Base-by-base conservation (phyloP, 2,113 vertebrate genomes). In the Sterrhoptilus dennistouni region DNA sequence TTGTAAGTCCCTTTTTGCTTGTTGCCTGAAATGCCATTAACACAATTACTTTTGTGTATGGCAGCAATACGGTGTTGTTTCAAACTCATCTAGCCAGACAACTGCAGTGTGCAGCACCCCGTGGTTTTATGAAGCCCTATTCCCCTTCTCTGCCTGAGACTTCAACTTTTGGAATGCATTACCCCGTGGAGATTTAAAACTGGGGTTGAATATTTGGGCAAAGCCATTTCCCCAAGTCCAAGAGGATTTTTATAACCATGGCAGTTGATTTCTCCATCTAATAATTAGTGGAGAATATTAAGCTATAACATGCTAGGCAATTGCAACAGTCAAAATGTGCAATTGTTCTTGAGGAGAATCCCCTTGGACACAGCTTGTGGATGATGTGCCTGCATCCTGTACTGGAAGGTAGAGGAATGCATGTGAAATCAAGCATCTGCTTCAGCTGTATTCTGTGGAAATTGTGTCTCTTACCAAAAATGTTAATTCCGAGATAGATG, bases 21-120 rank as follows among this genome's bases (percentile, higher is more conserved):
- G 97, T 95, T 98, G 98, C 98, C 96, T 98, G 98, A 97, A 93
- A 80, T 96, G 82, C 92, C 89, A 49, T 95, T 77, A 93, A 78
- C 68, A 75, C 45, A 57, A 40, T 38, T 38, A 38, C 38, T 38
- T 38, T 38, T 38, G 38, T 38, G 38, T 38, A 38, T 91, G 93
- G 91, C 64, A 47, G 63, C 79, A 66, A 66, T 77, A 83, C 52
- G 52, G 76, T 38, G 59, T 77, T 87, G 87, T 77, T 86, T 53
- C 77, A 92, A 85, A 68, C 42, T 90, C 93, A 89, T 50, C 79
- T 28, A 59, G 76, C 57, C 31, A 22, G 69, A 93, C 64, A 88
- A 68, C 88, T 88, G 93, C 91, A 94, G 80, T 50, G 90, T 52
- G 29, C 76, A 95, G 97, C 96, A 93, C 83, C 19, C 90, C 10